phyloP scores from a whole-genome alignment of 2,888 invertebrate species.

The Allophyes oxyacanthae region DNA sequence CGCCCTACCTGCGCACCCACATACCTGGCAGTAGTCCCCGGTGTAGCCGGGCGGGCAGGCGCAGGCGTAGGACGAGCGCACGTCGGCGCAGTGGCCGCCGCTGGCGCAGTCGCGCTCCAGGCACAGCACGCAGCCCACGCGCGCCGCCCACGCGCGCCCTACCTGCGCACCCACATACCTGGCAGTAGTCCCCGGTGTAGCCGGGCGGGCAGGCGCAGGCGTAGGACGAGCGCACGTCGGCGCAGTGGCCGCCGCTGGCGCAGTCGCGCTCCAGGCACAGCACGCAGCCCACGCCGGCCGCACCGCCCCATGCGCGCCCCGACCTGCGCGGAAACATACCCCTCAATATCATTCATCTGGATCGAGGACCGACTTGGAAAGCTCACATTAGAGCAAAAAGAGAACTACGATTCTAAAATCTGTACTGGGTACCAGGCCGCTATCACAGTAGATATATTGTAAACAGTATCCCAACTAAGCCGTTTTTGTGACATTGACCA shows the following conservation, averaged over 20 bases:
- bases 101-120: constrained; percentile 94
- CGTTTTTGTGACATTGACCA: too few species aligned
- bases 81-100: constrained; percentile 85
- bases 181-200: constrained; percentile 94
- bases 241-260: constrained; percentile 89
- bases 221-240: constrained; percentile 89
- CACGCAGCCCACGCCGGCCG: constrained; percentile 91
- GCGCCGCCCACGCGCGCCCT: constrained; percentile 77
- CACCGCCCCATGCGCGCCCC: constrained; percentile 76
- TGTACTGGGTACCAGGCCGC: too few species aligned
- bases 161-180: constrained; percentile 76
- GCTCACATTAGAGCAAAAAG: too few species aligned
- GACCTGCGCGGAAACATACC: constrained; percentile 53
- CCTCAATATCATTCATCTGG: too few species aligned
- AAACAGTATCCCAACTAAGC: too few species aligned
- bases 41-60: constrained; percentile 94
- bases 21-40: constrained; percentile 93
- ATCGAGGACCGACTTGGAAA: too few species aligned
- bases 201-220: constrained; percentile 94
- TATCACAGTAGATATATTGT: too few species aligned
- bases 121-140: constrained; percentile 94
- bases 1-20: constrained; percentile 78
- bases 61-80: constrained; percentile 92
- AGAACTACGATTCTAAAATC: too few species aligned
- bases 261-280: constrained; percentile 95